Conservation (phyloP, 2,888 invertebrate genomes). For the Acleris cristana region DNA sequence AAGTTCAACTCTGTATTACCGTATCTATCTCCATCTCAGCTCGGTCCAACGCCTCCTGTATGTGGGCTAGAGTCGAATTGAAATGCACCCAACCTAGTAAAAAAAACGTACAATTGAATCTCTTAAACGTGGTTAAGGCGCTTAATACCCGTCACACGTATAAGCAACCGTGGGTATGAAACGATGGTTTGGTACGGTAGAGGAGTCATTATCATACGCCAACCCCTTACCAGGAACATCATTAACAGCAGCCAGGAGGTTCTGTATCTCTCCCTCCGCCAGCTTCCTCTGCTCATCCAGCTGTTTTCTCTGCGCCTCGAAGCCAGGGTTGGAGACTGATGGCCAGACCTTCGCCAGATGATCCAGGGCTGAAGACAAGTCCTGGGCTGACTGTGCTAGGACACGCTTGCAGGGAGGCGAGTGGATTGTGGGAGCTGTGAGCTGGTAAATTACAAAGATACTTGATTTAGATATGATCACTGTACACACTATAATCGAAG, state of each 20-base stretch:
- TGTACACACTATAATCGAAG: too few species aligned
- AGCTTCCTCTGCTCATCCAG: slow-evolving; percentile 3
- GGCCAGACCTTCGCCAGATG: slow-evolving; percentile 13
- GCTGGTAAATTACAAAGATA: neutral
- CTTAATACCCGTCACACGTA: too few species aligned
- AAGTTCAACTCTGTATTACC: slow-evolving; percentile 2
- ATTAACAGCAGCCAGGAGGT: slow-evolving; percentile 5
- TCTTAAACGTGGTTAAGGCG: too few species aligned
- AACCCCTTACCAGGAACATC: slow-evolving; percentile 3
- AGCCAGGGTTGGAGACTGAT: slow-evolving; percentile 2
- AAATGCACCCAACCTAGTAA: neutral
- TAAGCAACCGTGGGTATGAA: too few species aligned
- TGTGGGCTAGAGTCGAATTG: slow-evolving; percentile 1
- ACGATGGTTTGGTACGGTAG: too few species aligned
- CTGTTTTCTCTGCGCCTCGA: neutral
- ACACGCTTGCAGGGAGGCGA: neutral
- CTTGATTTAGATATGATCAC: too few species aligned
- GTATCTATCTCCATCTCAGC: slow-evolving; percentile 11
- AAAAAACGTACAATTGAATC: too few species aligned
- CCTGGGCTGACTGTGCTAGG: slow-evolving; percentile 9
- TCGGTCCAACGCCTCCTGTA: neutral
- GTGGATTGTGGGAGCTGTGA: slow-evolving; percentile 22
- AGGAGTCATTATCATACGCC: too few species aligned
- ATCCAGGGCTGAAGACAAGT: slow-evolving; percentile 9
- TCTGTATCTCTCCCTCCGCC: slow-evolving; percentile 12